Conservation (phyloP, 2,113 vertebrate genomes). For the Neoarius graeffei region DNA sequence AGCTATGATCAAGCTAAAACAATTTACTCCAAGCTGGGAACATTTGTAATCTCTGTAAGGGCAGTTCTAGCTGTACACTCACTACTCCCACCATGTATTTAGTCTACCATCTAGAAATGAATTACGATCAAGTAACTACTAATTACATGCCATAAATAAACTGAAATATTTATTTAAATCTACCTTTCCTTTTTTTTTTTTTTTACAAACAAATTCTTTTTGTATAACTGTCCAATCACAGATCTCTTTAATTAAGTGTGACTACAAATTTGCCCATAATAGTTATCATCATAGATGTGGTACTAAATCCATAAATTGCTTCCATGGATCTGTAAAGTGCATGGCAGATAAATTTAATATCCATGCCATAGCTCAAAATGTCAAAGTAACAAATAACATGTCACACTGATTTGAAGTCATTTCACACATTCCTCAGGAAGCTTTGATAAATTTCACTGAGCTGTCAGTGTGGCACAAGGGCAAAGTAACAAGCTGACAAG, state of each 20-base stretch:
- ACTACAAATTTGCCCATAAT: neutral
- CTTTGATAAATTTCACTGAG: constrained; percentile 46
- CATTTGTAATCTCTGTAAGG: neutral
- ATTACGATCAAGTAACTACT: neutral
- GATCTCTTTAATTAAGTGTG: constrained; percentile 1
- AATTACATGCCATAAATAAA: neutral
- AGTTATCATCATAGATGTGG: neutral
- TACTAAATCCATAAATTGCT: constrained; percentile 25
- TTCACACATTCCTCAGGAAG: constrained; percentile 36
- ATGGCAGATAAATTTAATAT: constrained; percentile 32
- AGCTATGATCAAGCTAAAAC: neutral
- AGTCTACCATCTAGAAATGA: neutral
- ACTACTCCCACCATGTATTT: neutral
- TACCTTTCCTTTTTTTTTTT: neutral
- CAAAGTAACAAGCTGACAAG: constrained; percentile 44
- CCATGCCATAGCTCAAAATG: constrained; percentile 29
- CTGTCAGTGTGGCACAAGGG: constrained; percentile 49
- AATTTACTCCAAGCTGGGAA: neutral
- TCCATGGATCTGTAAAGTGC: constrained; percentile 2
- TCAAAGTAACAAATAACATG: constrained; percentile 48
- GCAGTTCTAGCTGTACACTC: neutral
- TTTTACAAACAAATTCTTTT: neutral
- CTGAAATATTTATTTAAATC: neutral
- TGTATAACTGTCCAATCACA: neutral
- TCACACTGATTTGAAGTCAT: constrained; percentile 29